A percentile compares a stretch with the other conserved stretches of the same genome.
Conservation (phyloP, 2,113 vertebrate genomes). For the Neogobius melanostomus region DNA sequence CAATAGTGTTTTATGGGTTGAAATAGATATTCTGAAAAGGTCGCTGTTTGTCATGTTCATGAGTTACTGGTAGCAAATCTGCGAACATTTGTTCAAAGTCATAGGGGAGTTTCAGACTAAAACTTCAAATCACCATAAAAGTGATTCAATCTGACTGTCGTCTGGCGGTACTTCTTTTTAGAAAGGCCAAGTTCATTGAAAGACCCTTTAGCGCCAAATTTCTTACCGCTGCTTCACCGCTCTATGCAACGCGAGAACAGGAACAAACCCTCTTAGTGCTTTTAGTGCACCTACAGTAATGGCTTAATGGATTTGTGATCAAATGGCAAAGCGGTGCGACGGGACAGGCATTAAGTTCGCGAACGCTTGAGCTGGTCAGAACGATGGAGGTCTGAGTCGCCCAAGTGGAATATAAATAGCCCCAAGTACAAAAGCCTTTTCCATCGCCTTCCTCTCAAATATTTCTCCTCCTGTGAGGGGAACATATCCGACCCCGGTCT, state of each 20-base stretch:
- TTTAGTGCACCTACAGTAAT: conserved; percentile 59
- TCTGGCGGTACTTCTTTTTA: conserved; percentile 4
- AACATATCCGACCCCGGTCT: conserved; percentile 29
- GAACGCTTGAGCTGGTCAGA: conserved; percentile 33
- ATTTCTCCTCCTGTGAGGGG: conserved; percentile 20
- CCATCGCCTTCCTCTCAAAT: conserved; percentile 20
- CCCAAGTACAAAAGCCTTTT: conserved; percentile 50
- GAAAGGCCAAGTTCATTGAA: conserved; percentile 13
- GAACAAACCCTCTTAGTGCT: conserved; percentile 53
- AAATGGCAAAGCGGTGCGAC: conserved; percentile 53
- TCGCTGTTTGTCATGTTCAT: too few relatives aligned
- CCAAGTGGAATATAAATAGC: conserved; percentile 68
- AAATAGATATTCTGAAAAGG: too few relatives aligned
- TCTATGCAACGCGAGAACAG: conserved; percentile 6
- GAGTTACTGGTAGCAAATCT: too few relatives aligned
- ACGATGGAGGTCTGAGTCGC: conserved; percentile 44
- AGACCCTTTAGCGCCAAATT: conserved; percentile 2
- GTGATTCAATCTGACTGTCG: neutral
- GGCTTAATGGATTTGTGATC: conserved; percentile 68
- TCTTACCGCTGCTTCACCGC: conserved; percentile 12
- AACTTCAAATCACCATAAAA: neutral
- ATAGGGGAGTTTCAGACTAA: neutral
- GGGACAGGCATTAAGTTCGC: conserved; percentile 49
- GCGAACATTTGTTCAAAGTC: neutral
- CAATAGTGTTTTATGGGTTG: too few relatives aligned